phyloP scores from a whole-genome alignment of 2,113 vertebrate species.

The Phasianus colchicus region DNA sequence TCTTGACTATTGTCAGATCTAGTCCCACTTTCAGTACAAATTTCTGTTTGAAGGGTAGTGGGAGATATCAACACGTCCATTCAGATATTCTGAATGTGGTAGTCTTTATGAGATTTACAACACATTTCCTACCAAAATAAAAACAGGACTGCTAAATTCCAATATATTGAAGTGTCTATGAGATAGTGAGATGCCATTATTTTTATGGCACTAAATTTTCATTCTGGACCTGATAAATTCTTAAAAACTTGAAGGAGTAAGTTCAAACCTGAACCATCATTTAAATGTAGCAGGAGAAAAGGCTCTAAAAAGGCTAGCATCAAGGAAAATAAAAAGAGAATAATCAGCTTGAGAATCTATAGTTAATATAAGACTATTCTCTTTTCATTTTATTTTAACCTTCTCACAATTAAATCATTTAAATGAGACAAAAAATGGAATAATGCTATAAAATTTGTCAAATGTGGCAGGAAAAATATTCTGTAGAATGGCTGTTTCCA shows the following conservation, averaged over 20 bases:
- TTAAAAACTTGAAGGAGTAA: conserved; percentile 33
- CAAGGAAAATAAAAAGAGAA: not conserved
- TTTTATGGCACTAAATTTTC: conserved; percentile 57
- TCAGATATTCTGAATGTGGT: conserved; percentile 54
- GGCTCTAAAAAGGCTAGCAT: conserved; percentile 9
- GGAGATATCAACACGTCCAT: conserved; percentile 32
- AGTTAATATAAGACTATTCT: not conserved
- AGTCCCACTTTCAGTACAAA: conserved; percentile 27
- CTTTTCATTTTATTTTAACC: not conserved
- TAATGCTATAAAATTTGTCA: not conserved
- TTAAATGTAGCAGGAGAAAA: not conserved
- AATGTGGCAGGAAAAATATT: not conserved
- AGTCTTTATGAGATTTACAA: conserved; percentile 66
- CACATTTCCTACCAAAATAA: conserved; percentile 23
- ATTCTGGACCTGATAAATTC: conserved; percentile 33
- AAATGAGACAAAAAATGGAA: not conserved
- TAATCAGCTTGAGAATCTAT: not conserved
- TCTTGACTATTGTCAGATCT: not conserved
- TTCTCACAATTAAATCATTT: not conserved
- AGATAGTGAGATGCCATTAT: conserved; percentile 51
- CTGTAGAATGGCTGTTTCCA: not conserved
- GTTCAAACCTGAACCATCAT: conserved; percentile 32
- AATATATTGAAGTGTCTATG: conserved; percentile 42
- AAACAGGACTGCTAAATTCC: not conserved
- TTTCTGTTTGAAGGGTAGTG: conserved; percentile 50